Percentiles rank a stretch among this genome's conserved stretches.
Evolutionary conservation across 2,797 vertebrate genomes (phyloP).

Genomic region (Smutsia temminckii): DNA sequence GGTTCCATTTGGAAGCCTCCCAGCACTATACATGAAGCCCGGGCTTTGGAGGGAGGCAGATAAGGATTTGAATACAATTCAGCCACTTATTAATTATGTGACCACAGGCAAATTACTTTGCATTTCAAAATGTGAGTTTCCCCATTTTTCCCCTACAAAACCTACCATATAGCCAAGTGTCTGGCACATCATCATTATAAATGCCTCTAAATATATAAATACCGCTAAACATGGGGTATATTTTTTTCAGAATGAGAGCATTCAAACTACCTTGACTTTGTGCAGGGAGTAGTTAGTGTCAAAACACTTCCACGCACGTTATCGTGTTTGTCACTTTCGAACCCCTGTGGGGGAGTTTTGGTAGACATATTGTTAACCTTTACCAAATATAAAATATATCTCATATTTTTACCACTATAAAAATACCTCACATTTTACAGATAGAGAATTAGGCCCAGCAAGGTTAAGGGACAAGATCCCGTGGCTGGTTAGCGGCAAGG

Average conservation of each 20-base stretch:
- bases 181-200: neutral
- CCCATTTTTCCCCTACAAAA: neutral
- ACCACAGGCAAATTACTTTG: neutral
- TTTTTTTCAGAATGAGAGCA: neutral
- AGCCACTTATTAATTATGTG: conserved; percentile 44
- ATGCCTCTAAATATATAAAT: neutral
- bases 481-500: neutral
- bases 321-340: neutral
- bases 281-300: neutral
- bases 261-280: neutral
- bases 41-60: neutral
- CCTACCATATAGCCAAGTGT: neutral
- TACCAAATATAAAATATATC: too few relatives aligned
- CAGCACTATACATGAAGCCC: neutral
- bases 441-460: neutral
- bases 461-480: neutral
- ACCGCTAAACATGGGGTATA: neutral
- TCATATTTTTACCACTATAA: too few relatives aligned
- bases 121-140: neutral
- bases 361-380: neutral
- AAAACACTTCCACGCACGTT: neutral
- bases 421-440: neutral
- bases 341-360: neutral
- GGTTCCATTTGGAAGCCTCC: neutral
- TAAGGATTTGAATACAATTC: neutral